Evolutionary conservation across 92 coral and sea anemone genomes (phyloP), one percentile per base, ranked within the genome.

Genomic region (Palythoa heliodiscus): DNA sequence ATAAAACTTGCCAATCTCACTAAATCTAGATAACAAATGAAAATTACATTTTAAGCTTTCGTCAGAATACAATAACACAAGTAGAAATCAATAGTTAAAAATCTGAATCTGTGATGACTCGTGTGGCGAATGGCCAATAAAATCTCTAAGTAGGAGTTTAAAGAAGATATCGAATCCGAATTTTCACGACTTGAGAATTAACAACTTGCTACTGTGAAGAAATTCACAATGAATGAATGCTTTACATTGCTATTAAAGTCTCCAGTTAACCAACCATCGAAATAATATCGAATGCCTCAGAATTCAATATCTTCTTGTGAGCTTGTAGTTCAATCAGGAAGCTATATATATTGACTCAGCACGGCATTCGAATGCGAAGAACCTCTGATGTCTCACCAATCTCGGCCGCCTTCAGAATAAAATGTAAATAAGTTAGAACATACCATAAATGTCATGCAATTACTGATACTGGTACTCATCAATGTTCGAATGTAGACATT

Each of bases 331-430:
- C 84, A 48, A 25, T 80, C 60, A 67, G 73, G 74, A 80, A 80
- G 84, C 74, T 64, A 80, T 80, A 80, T 64, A n/a, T 70, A 78
- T 61, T 54, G 74, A 80, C 84, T 80, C 84, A 3, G 84, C 84
- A 63, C 83, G 25, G 84, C 74, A 80, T 40, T 63, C 40, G 84
- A 80, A 80, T 80, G 84, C 43, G 84, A 67, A 47, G 84, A 43
- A 80, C 84, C 35, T 64, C 84, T 15, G 73, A 79, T 64, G 74
- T 66, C 84, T 80, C 84, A 80, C 84, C 84, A 80, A 53, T 80
- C 84, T 47, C 84, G 84, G 84, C 84, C 75, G 84, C 84, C 84
- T 80, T 80, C 74, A 80, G 84, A 69, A 80, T 22, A 80, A 80
- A 80, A 80, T 66, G 84, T 48, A 80, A 55, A 80, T 20, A 64